These are phyloP conservation scores for Helogale parvula DNA, from an alignment of 2,113 vertebrate species.

Conservation along the genomic window DNA sequence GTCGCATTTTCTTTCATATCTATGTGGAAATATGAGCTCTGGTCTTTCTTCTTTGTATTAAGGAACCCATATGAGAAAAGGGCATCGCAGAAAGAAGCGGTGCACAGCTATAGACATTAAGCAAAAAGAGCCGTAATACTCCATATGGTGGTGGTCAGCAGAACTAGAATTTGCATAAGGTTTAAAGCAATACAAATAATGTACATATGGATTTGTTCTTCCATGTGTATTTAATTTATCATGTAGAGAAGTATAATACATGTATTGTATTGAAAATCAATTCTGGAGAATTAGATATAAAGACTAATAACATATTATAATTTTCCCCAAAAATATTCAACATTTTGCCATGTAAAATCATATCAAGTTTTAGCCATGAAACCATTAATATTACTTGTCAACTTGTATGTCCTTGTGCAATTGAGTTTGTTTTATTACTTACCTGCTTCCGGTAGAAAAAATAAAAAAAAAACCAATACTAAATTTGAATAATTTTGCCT, in stretches of 20 bases:
- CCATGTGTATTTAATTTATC: neutral
- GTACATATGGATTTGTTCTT: neutral
- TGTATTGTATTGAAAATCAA: neutral
- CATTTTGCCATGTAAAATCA: neutral
- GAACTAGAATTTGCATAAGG: neutral
- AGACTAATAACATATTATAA: neutral
- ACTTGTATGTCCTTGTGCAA: neutral
- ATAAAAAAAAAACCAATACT: neutral
- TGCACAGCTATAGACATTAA: neutral
- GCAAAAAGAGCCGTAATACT: neutral
- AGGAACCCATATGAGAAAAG: neutral
- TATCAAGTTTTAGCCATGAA: neutral
- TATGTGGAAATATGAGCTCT: neutral
- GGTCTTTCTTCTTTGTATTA: neutral
- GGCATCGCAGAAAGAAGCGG: neutral
- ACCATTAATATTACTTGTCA: neutral
- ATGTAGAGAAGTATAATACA: neutral
- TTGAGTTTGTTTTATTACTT: neutral
- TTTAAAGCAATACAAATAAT: neutral
- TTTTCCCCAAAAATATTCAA: neutral
- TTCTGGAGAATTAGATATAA: neutral
- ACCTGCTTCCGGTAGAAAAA: neutral
- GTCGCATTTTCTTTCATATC: neutral
- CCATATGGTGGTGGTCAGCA: neutral
- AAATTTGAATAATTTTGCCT: constrained; percentile 48